Evolutionary conservation across 1,140 invertebrate genomes (phyloP).

Genomic region (Diorhabda elongata): DNA sequence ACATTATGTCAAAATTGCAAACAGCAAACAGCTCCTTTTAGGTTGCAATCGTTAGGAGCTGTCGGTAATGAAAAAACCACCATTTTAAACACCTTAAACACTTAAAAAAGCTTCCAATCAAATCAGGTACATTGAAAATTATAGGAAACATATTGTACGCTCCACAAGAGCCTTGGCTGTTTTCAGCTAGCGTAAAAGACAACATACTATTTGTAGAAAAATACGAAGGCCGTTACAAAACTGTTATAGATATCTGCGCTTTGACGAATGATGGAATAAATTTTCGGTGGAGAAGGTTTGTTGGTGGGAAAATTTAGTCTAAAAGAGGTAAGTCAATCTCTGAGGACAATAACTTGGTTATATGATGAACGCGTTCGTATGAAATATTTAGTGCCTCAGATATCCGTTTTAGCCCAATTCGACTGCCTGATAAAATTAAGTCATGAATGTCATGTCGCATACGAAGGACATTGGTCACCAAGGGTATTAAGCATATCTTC

Average conservation of each 20-base stretch:
- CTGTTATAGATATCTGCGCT: constrained; percentile 61
- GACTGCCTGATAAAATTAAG: no score
- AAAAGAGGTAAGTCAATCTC: no score
- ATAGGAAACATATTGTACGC: constrained; percentile 72
- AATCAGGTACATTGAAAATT: constrained; percentile 60
- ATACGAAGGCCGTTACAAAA: constrained; percentile 55
- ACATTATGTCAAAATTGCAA: no score
- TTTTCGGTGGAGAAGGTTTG: no score
- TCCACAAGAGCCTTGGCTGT: constrained; percentile 76
- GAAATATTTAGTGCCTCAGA: no score
- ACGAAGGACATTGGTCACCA: no score
- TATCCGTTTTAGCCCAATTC: no score
- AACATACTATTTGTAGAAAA: constrained; percentile 62
- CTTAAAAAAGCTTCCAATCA: constrained; percentile 66
- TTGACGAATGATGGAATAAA: constrained; percentile 55
- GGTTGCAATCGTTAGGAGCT: constrained; percentile 66
- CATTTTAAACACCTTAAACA: constrained; percentile 59
- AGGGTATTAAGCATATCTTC: no score
- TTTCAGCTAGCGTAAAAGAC: constrained; percentile 55
- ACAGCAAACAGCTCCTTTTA: constrained; percentile 2
- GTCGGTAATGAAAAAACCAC: constrained; percentile 84
- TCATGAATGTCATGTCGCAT: no score
- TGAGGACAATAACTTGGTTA: no score
- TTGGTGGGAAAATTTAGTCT: no score
- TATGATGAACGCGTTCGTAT: no score